A percentile compares a stretch with the other conserved stretches of the same genome.
These are phyloP conservation scores for Oplegnathus fasciatus DNA, from an alignment of 2,113 vertebrate species.

Conservation along the genomic window DNA sequence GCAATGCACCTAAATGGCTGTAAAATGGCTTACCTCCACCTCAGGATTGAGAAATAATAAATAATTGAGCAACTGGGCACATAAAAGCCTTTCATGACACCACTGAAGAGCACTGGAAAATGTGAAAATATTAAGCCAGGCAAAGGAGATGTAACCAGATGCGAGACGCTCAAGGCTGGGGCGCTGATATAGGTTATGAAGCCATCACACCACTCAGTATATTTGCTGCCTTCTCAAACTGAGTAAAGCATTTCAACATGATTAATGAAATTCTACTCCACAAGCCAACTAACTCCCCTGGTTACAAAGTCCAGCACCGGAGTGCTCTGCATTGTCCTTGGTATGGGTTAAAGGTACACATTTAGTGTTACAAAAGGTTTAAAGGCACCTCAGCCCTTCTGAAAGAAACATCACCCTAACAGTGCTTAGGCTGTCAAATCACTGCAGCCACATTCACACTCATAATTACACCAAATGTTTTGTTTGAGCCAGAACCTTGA, in stretches of 20 bases:
- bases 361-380: background rate
- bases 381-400: background rate
- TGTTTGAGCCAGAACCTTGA: conserved; percentile 71
- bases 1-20: conserved; percentile 16
- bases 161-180: conserved; percentile 3
- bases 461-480: conserved; percentile 74
- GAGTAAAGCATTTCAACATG: background rate
- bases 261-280: background rate
- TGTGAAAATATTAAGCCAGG: conserved; percentile 23
- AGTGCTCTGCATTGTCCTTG: background rate
- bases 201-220: background rate
- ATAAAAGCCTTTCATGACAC: conserved; percentile 31
- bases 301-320: background rate
- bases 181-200: background rate
- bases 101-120: conserved; percentile 32
- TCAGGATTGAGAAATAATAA: conserved; percentile 52
- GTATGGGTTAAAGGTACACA: conserved; percentile 32
- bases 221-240: background rate
- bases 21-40: conserved; percentile 31
- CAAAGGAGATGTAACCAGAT: conserved; percentile 21
- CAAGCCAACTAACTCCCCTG: background rate
- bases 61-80: conserved; percentile 26
- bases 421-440: conserved; percentile 32
- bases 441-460: conserved; percentile 46
- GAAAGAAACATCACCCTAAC: conserved; percentile 1